phyloP scores from a whole-genome alignment of 2,797 vertebrate species.

The Tenualosa ilisha region DNA sequence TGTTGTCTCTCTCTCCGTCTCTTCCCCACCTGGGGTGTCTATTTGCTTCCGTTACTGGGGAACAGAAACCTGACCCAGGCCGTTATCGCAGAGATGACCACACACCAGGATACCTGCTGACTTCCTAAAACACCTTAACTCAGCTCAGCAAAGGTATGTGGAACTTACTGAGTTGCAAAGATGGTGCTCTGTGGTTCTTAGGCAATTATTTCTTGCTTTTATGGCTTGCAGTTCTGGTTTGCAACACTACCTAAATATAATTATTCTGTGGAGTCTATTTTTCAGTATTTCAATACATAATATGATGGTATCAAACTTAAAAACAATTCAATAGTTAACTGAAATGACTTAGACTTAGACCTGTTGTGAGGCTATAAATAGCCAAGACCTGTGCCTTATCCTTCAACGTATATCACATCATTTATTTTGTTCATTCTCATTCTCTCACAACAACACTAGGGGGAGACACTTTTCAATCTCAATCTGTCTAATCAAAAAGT shows the following conservation, averaged over 20 bases:
- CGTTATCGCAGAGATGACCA: not conserved
- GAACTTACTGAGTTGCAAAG: not conserved
- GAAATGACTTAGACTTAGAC: not conserved
- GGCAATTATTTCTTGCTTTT: not conserved
- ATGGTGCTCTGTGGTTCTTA: not conserved
- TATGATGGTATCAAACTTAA: not conserved
- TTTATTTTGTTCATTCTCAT: not conserved
- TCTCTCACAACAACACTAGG: not conserved
- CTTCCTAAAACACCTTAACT: not conserved
- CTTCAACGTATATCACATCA: not conserved
- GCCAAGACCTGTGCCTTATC: not conserved
- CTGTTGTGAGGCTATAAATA: not conserved
- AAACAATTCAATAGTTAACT: not conserved
- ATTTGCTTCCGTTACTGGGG: not conserved
- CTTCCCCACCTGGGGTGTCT: not conserved
- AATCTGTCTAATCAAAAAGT: not conserved
- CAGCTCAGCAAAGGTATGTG: not conserved
- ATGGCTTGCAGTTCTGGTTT: not conserved
- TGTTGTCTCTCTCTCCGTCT: not conserved
- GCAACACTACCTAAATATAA: not conserved
- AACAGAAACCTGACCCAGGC: slow-evolving; percentile 19
- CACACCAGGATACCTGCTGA: not conserved
- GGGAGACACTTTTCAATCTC: not conserved
- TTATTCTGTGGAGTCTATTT: not conserved
- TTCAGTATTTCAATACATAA: not conserved